Evolutionary conservation across 2,113 vertebrate species (phyloP).

Genomic region (Xenopus borealis): DNA sequence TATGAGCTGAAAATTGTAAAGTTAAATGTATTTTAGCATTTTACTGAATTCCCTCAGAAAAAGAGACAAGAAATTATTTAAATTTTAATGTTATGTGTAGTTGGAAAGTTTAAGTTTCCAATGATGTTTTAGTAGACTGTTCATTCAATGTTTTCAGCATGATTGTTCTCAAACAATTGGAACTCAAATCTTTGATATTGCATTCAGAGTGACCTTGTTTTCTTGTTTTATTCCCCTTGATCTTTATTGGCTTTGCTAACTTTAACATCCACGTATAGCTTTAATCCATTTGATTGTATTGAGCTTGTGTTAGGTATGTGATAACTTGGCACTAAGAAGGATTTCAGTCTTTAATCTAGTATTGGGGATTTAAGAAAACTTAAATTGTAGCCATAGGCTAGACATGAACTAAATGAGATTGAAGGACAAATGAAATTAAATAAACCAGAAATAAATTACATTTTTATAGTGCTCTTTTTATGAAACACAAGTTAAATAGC

Average conservation of each 20-base stretch:
- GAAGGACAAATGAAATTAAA: conserved; percentile 66
- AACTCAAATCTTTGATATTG: conserved; percentile 43
- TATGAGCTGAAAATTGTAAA: too few species aligned
- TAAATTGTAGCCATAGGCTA: conserved; percentile 59
- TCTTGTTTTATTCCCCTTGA: conserved; percentile 52
- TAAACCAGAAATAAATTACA: conserved; percentile 58
- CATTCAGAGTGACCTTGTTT: conserved; percentile 61
- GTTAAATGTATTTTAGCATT: too few species aligned
- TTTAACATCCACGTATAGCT: conserved; percentile 52
- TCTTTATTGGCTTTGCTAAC: conserved; percentile 54
- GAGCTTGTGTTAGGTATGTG: conserved; percentile 57
- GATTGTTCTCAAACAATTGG: conserved; percentile 28
- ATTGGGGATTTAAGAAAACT: conserved; percentile 57
- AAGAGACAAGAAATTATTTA: too few species aligned
- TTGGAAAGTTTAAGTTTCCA: conserved; percentile 1
- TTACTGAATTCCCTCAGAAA: too few species aligned
- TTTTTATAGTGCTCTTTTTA: too few species aligned
- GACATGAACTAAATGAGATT: conserved; percentile 59
- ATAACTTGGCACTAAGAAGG: conserved; percentile 64
- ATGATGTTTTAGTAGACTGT: background rate
- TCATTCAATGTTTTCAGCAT: conserved; percentile 6
- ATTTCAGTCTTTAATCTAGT: conserved; percentile 68
- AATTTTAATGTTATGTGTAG: too few species aligned
- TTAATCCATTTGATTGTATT: conserved; percentile 60
- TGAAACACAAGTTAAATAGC: too few species aligned